Evolutionary conservation across 2,113 vertebrate species (phyloP).

Genomic region (Mugil cephalus): DNA sequence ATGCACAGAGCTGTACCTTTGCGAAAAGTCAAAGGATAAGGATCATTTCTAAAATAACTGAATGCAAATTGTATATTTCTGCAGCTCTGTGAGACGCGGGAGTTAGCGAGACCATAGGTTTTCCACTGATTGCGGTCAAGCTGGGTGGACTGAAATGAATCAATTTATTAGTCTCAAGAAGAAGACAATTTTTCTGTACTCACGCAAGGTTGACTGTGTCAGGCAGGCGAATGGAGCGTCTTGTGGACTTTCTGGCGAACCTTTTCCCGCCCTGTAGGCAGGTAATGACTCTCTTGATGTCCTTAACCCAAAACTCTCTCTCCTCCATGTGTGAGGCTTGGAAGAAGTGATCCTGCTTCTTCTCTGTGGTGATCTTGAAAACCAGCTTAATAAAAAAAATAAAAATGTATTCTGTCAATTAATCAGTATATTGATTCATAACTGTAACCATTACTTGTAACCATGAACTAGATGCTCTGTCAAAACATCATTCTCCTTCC

Average conservation of each 20-base stretch:
- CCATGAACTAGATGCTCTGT: no score
- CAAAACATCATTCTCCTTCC: neutral
- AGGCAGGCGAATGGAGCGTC: conserved; percentile 92
- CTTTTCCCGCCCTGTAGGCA: conserved; percentile 89
- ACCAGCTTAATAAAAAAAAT: conserved; percentile 87
- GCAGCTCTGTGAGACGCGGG: no score
- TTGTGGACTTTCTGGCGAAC: conserved; percentile 95
- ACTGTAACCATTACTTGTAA: no score
- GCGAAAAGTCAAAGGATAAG: no score
- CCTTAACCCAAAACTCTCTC: conserved; percentile 94
- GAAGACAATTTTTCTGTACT: neutral
- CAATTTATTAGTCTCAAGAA: neutral
- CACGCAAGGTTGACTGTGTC: conserved; percentile 91
- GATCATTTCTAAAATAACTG: no score
- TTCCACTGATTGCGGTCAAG: no score
- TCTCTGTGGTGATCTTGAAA: conserved; percentile 90
- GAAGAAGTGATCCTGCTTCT: conserved; percentile 96
- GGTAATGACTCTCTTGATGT: conserved; percentile 90
- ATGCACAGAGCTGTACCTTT: no score
- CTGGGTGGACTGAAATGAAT: neutral
- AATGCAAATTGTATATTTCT: no score
- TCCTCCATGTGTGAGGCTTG: conserved; percentile 94
- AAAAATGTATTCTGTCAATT: conserved; percentile 10
- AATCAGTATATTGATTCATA: no score
- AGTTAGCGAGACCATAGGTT: no score